Base-by-base conservation (phyloP, 1,140 invertebrate species). In the Drosophila albomicans region DNA sequence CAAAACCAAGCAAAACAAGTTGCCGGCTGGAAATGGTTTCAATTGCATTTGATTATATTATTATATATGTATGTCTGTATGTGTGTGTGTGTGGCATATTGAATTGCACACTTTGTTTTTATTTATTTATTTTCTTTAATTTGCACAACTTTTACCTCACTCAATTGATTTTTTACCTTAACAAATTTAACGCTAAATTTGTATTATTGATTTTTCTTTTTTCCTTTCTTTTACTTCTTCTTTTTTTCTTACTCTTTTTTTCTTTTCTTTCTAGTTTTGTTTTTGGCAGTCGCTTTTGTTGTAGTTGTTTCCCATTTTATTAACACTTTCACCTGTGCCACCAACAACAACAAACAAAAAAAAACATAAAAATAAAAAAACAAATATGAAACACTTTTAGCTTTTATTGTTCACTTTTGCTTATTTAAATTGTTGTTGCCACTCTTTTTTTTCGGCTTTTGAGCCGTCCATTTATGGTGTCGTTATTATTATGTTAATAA, bases 111-210 rank as follows among this genome's bases (percentile, higher is more conserved):
- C 43, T 30, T 61, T 13, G 41, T 43, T 63, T 57, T 58, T 13
- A 11, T 25, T 46, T 15, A 32, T 75, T 57, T 63, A 61, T 69
- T 79, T 82, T 76, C 38, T 69, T 77, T 57, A 32, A 69, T 88
- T 82, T 79, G 67, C 69, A 67, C 75, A 71, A 88, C 82, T 85
- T 81, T 86, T 86, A 81, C 75, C 51, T 20, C 64, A 56, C 45
- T 66, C 71, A 71, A 87, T 82, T 86, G 72, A 70, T 82, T 87
- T 61, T 63, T 64, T 61, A 56, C 66, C 45, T 70, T 68, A 72
- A 48, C 52, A 66, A 66, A 72, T 66, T 57, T 57, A 51, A 43
- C 69, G 48, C 70, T 59, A 67, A 73, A 57, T 70, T 69, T 63
- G 25, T 64, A 48, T 48, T 67, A 74, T 74, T 75, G 32, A 51